Evolutionary conservation across 1,140 invertebrate species (phyloP), one percentile per base, ranked within the genome.

Genomic region (Dendrolimus punctatus): DNA sequence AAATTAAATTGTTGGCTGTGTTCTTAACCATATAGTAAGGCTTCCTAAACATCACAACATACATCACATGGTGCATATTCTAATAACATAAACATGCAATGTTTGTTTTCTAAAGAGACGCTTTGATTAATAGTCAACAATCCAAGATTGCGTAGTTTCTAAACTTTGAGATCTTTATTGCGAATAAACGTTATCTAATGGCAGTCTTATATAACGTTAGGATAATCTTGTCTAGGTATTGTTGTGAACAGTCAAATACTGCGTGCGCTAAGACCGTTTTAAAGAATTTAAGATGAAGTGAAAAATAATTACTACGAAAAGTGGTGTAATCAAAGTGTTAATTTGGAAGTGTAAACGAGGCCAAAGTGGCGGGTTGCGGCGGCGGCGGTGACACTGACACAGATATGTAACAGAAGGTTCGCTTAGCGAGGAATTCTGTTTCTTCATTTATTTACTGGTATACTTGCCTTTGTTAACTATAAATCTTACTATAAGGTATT

Each of bases 91-190:
- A 70, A 66, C 23, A 23, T 65, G 57, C 55, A 67, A 71, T 76
- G 73, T 78, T 81, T 83, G 69, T 71, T 51, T 77, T 73, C 60
- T 60, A 68, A 68, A 60, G 69, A 71, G 69, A 72, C 76, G 75
- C 65, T 76, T 70, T 81, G 78, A 81, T 80, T 75, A 80, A 80
- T 80, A 76, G 80, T 76, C 71, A 81, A 84, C 78, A 84, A 61
- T 58, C 54, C 60, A 58, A 60, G 46, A 61, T 68, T 71, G 64
- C 70, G 64, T 71, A 70, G 66, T 23, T 50, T 41, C 49, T 23
- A 41, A 50, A 23, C 23, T 23, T 23, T 23, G 23, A 23, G 23
- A 23, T 23, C 23, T 23, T 23, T 23, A 23, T 23, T 23, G 23
- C 23, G 23, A 23, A 1, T 2, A 23, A 23, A 23, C 23, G 23